These are phyloP conservation scores for Cephalopholis sonnerati DNA, from an alignment of 2,113 vertebrate genomes.

Conservation along the genomic window DNA sequence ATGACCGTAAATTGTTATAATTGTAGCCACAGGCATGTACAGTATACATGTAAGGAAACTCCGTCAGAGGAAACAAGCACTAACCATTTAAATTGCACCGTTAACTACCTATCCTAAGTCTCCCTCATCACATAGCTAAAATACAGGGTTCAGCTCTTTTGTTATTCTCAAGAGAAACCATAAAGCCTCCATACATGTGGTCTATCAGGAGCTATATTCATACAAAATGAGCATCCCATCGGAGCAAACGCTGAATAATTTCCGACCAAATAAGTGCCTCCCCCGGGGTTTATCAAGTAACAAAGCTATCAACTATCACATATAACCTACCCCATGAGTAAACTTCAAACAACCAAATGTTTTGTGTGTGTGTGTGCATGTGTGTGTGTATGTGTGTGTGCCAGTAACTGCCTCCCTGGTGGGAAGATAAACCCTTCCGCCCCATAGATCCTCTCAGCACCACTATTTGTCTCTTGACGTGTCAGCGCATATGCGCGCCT, in stretches of 20 bases:
- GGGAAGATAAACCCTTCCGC: conserved; percentile 72
- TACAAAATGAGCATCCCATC: conserved; percentile 39
- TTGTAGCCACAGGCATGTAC: background rate
- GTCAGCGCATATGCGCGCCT: conserved; percentile 66
- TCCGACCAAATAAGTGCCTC: conserved; percentile 46
- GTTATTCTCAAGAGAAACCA: conserved; percentile 42
- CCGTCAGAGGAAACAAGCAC: background rate
- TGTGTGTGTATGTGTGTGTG: conserved; percentile 31
- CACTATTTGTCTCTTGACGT: conserved; percentile 70
- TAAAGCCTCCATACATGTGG: conserved; percentile 40
- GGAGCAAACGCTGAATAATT: conserved; percentile 51
- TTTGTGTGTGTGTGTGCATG: conserved; percentile 35
- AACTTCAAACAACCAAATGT: conserved; percentile 66
- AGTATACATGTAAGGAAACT: background rate
- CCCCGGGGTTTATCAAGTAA: conserved; percentile 44
- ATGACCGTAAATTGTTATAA: background rate
- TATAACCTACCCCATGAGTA: conserved; percentile 54
- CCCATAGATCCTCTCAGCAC: conserved; percentile 69
- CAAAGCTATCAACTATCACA: conserved; percentile 53
- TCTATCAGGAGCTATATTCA: conserved; percentile 35
- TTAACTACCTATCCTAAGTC: background rate
- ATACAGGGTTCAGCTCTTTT: conserved; percentile 26
- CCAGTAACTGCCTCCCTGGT: conserved; percentile 67
- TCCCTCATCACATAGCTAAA: background rate
- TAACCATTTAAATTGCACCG: background rate